A percentile compares a stretch with the other conserved stretches of the same genome.
Conservation (phyloP, 1,140 invertebrate species). For the Lamellibrachia luymesi region DNA sequence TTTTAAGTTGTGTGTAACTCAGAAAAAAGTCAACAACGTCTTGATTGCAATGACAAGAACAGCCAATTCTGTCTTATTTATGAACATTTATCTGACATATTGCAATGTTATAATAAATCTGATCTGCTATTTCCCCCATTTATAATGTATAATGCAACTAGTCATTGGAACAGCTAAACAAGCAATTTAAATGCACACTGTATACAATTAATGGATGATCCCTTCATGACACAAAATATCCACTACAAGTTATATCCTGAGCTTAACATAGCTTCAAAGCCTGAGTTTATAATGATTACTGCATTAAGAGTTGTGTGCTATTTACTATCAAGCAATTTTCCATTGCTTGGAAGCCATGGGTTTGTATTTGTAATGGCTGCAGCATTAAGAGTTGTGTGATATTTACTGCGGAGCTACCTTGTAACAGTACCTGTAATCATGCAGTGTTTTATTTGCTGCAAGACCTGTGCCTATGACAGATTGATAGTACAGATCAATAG, state of each 20-base stretch:
- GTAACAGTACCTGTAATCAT: constrained; percentile 5
- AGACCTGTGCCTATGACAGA: background rate
- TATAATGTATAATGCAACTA: background rate
- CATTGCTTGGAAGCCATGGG: background rate
- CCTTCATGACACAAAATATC: background rate
- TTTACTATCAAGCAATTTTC: background rate
- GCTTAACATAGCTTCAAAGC: background rate
- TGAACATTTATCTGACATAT: background rate
- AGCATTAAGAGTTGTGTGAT: background rate
- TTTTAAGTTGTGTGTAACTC: too few relatives aligned
- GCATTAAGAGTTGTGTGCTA: background rate
- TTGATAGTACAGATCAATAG: background rate
- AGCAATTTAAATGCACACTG: background rate
- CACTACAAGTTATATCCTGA: background rate
- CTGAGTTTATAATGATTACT: constrained; percentile 5
- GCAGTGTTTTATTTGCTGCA: background rate
- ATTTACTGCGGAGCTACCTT: background rate
- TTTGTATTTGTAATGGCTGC: background rate
- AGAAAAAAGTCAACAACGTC: too few relatives aligned
- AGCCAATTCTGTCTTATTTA: background rate
- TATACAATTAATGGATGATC: background rate
- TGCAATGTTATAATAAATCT: background rate
- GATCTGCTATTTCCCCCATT: background rate
- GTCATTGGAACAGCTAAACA: background rate
- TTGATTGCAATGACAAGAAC: background rate